phyloP scores from a whole-genome alignment of 2,113 vertebrate genomes.

The Pelobates fuscus region DNA sequence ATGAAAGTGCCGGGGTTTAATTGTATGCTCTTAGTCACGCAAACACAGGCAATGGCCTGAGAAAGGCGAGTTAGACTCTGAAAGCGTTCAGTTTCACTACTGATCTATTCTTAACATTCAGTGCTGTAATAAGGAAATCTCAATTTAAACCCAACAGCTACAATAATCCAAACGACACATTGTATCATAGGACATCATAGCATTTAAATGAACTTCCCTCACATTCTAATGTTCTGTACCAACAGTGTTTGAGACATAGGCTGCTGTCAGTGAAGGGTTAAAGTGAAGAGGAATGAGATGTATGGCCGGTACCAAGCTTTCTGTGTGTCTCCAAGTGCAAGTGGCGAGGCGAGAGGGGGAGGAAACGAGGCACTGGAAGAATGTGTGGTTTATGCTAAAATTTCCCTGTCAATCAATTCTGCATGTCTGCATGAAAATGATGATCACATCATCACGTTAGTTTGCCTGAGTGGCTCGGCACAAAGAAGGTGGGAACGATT shows the following conservation, averaged over 20 bases:
- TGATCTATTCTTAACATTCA: conserved; percentile 64
- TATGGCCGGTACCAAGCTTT: not conserved
- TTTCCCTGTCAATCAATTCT: conserved; percentile 92
- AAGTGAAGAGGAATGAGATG: not conserved
- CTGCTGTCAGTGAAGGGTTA: not conserved
- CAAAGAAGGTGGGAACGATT: conserved; percentile 93
- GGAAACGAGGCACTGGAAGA: conserved; percentile 66
- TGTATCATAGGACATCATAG: not conserved
- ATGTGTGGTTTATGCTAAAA: conserved; percentile 77
- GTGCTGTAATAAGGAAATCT: not conserved
- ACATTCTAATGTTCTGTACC: too few species aligned
- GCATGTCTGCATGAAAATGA: conserved; percentile 88
- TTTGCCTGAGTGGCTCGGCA: conserved; percentile 96
- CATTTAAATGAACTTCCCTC: not conserved
- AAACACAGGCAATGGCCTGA: conserved; percentile 98
- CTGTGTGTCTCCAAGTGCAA: not conserved
- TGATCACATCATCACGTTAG: conserved; percentile 94
- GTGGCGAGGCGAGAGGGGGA: not conserved
- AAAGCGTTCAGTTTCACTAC: conserved; percentile 91
- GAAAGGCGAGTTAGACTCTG: conserved; percentile 97
- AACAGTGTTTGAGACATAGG: too few species aligned
- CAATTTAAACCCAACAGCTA: not conserved
- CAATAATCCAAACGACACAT: not conserved
- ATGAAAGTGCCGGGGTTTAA: conserved; percentile 97
- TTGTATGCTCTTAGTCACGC: conserved; percentile 99